Base-by-base conservation (phyloP, 2,888 invertebrate genomes). In the Megalurothrips usitatus region DNA sequence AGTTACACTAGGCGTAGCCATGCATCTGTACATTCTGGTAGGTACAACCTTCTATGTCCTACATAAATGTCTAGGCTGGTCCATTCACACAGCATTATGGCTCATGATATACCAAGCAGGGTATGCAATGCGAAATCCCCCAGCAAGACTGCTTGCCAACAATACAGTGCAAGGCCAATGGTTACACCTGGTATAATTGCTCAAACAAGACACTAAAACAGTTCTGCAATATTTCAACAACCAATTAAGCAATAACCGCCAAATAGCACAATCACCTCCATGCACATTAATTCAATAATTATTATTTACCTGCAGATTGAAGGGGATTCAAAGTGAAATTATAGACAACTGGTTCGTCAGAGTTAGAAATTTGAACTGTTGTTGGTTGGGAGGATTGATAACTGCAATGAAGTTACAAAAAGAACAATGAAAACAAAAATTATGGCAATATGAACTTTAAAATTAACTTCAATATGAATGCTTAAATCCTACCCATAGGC, bases 401-500 rank as follows among this genome's bases (percentile, higher is more conserved):
- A 9, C 68, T 75, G 26, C 9, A 75, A 75, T 26, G n/a, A n/a
- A n/a, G n/a, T n/a, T n/a, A n/a, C 12, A 2, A 75, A 9, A 23
- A 4, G 9, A 75, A 75, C 8, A 8, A 75, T 78, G 14, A 78
- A 78, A 78, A 34, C 43, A 19, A n/a, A 78, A 34, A 19, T 34
- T 34, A 48, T 48, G 10, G 28, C n/a, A 43, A 12, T n/a, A 52
- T 6, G 52, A 52, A 52, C 3, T 52, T 52, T 52, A 47, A 34
- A 19, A 48, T 48, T 1, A 6, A 79, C 47, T 47, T 43, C 19
- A 28, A 79, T n/a, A 34, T 34, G 12, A 79, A 9, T 26, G 48
- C 26, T 48, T 47, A 9, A 26, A 26, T 81, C 81, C 81, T 83
- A 85, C 84, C 84, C 94, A 86, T 90, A 90, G 80, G 94, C 94